Evolutionary conservation across 2,113 vertebrate species (phyloP).

Genomic region (Tetrax tetrax): DNA sequence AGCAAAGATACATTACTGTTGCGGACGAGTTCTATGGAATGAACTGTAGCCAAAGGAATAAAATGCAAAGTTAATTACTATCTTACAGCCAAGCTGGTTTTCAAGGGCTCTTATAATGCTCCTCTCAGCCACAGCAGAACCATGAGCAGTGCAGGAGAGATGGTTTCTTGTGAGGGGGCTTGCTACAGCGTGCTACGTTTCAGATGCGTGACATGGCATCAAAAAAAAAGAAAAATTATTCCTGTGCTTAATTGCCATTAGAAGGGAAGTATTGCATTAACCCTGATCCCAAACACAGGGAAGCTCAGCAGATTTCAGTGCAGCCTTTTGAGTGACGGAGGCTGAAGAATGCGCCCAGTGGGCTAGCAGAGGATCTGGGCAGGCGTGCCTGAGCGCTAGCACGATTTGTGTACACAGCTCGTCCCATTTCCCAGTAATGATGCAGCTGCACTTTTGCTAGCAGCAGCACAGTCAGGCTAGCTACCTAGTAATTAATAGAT

Average conservation of each 20-base stretch:
- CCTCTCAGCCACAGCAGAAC: background rate
- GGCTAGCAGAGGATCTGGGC: background rate
- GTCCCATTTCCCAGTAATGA: background rate
- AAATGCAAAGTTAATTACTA: background rate
- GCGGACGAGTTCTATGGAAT: background rate
- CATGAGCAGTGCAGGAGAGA: background rate
- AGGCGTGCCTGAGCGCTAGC: background rate
- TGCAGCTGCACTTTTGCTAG: constrained; percentile 7
- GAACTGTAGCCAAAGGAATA: background rate
- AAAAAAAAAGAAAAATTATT: no score
- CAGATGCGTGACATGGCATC: background rate
- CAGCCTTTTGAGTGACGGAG: background rate
- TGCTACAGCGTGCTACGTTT: background rate
- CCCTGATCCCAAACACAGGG: background rate
- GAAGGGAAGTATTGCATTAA: background rate
- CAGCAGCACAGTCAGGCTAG: background rate
- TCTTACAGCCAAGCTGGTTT: background rate
- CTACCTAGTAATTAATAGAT: constrained; percentile 16
- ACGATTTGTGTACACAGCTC: background rate
- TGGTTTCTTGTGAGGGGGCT: background rate
- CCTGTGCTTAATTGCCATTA: background rate
- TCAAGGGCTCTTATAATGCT: background rate
- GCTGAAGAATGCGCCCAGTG: background rate
- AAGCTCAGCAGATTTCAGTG: background rate
- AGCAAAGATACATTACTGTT: background rate